These are phyloP conservation scores for Acromyrmex echinatior DNA, from an alignment of 1,140 invertebrate genomes.

Conservation along the genomic window DNA sequence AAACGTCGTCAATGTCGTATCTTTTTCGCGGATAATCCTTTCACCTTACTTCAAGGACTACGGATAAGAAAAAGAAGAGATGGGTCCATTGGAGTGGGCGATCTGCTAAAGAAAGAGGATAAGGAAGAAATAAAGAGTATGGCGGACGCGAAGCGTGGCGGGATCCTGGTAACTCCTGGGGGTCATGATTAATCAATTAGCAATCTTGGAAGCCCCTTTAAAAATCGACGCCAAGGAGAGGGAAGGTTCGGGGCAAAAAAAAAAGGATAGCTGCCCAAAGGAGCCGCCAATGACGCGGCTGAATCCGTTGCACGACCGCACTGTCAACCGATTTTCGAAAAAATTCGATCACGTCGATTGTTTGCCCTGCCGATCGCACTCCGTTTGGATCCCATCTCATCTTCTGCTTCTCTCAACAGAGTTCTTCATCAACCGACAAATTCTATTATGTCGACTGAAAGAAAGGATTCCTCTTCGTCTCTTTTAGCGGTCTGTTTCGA, in stretches of 20 bases:
- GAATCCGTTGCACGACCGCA: conserved; percentile 53
- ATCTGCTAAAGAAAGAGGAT: conserved; percentile 28
- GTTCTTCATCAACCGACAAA: conserved; percentile 75
- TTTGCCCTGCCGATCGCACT: conserved; percentile 61
- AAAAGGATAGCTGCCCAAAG: conserved; percentile 68
- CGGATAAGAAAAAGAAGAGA: conserved; percentile 46
- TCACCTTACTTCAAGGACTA: conserved; percentile 51
- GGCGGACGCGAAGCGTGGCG: conserved; percentile 53
- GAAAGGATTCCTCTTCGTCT: conserved; percentile 2
- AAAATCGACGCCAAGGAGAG: conserved; percentile 65
- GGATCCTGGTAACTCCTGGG: conserved; percentile 45
- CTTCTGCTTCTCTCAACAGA: conserved; percentile 6
- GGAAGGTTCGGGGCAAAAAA: conserved; percentile 68
- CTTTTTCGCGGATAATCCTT: conserved; percentile 59
- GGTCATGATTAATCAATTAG: conserved; percentile 81
- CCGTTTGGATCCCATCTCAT: conserved; percentile 21
- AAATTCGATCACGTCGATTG: conserved; percentile 62
- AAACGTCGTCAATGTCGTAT: conserved; percentile 39
- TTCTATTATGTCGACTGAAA: conserved; percentile 73
- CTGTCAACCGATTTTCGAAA: conserved; percentile 67
- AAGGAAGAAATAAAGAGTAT: conserved; percentile 55
- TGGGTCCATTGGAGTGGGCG: conserved; percentile 33
- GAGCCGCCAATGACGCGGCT: conserved; percentile 75
- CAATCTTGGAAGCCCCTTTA: conserved; percentile 68
- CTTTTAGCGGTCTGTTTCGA: background rate